phyloP scores from a whole-genome alignment of 2,797 vertebrate genomes.

The Myotis vivesi region DNA sequence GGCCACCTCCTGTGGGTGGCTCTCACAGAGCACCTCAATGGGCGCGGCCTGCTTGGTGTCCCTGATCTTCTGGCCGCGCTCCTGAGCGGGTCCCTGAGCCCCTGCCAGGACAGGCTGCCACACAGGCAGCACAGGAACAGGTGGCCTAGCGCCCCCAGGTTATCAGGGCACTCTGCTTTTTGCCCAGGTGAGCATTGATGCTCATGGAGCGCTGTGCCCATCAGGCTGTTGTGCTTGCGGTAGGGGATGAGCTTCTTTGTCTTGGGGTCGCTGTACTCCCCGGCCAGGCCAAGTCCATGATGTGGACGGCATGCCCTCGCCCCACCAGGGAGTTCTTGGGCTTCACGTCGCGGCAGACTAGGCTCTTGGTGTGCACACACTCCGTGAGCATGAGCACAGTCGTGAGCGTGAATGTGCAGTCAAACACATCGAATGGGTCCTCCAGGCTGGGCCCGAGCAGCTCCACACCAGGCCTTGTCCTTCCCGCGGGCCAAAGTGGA shows the following conservation, averaged over 20 bases:
- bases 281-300: slow-evolving; percentile 98
- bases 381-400: slow-evolving; percentile 99
- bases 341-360: too few species aligned
- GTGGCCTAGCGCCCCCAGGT: slow-evolving; percentile 96
- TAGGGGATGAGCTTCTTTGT: slow-evolving; percentile 99
- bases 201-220: slow-evolving; percentile 99
- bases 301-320: slow-evolving; percentile 97
- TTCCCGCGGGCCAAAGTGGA: slow-evolving; percentile 98
- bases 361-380: slow-evolving; percentile 96
- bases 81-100: slow-evolving; percentile 98
- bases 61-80: slow-evolving; percentile 97
- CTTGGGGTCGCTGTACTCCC: slow-evolving; percentile 98
- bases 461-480: slow-evolving; percentile 99
- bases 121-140: slow-evolving; percentile 99
- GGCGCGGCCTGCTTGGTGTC: slow-evolving; percentile 97
- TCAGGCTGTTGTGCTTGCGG: slow-evolving; percentile 98
- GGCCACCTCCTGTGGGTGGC: slow-evolving; percentile 98
- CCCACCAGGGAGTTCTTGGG: slow-evolving; percentile 98
- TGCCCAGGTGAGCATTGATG: slow-evolving; percentile 98
- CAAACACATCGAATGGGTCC: slow-evolving; percentile 97
- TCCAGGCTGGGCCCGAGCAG: slow-evolving; percentile 97
- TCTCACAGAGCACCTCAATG: slow-evolving; percentile 96
- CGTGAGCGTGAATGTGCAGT: slow-evolving; percentile 97
- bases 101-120: slow-evolving; percentile 98
- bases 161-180: slow-evolving; percentile 98